These are phyloP conservation scores for Venusia cambrica DNA, from an alignment of 2,888 invertebrate species.

Conservation along the genomic window DNA sequence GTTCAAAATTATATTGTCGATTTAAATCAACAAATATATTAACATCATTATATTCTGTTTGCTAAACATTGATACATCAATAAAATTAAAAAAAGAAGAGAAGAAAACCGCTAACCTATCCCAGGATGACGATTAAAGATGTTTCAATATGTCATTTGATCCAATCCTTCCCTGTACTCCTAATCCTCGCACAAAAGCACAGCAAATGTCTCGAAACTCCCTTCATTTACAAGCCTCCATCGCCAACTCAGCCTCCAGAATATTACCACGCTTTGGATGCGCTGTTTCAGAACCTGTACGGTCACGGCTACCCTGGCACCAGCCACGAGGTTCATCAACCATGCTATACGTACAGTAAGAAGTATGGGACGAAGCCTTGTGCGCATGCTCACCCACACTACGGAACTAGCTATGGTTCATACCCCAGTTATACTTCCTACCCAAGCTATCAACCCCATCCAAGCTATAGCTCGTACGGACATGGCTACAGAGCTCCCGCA, in stretches of 20 bases:
- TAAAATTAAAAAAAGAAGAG: constrained; percentile 1
- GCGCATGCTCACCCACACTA: constrained; percentile 1
- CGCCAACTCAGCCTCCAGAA: constrained; percentile 63
- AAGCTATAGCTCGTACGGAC: constrained; percentile 10
- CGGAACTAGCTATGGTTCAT: constrained; percentile 7
- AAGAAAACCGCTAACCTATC: not conserved
- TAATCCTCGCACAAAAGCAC: constrained; percentile 65
- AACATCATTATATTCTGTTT: too few species aligned
- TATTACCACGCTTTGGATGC: constrained; percentile 69
- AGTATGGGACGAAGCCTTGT: constrained; percentile 20
- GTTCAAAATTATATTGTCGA: too few species aligned
- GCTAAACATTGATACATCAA: not conserved
- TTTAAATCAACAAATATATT: too few species aligned
- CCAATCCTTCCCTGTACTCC: constrained; percentile 62
- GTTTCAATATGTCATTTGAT: constrained; percentile 60
- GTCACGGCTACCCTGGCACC: constrained; percentile 33
- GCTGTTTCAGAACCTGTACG: constrained; percentile 51
- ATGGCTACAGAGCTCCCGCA: constrained; percentile 13
- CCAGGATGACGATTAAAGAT: constrained; percentile 57
- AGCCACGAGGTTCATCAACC: constrained; percentile 7
- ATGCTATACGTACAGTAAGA: constrained; percentile 14
- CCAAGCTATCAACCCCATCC: constrained; percentile 15
- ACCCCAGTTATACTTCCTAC: constrained; percentile 12
- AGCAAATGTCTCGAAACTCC: constrained; percentile 62
- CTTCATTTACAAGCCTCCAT: constrained; percentile 62